These are phyloP conservation scores for Prionailurus viverrinus DNA, from an alignment of 2,113 vertebrate species.

Conservation along the genomic window DNA sequence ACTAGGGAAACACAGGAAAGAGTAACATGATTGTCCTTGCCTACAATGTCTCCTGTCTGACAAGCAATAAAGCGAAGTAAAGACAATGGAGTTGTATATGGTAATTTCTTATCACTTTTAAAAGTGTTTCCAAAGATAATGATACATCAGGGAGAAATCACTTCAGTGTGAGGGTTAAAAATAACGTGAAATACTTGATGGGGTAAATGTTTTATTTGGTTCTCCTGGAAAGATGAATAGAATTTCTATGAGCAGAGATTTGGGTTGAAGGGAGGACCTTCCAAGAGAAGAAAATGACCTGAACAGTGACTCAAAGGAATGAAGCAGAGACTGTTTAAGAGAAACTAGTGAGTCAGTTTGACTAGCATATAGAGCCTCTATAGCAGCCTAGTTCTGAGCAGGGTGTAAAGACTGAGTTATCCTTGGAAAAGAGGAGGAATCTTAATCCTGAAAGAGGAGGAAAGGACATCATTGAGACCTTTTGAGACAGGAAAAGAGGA, in stretches of 20 bases:
- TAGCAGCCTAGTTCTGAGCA: not conserved
- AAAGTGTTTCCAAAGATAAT: not conserved
- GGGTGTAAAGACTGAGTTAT: not conserved
- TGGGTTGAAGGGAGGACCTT: not conserved
- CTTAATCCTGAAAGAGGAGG: not conserved
- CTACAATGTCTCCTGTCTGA: not conserved
- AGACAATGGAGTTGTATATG: not conserved
- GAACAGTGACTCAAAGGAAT: not conserved
- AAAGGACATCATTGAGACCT: not conserved
- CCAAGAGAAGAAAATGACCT: not conserved
- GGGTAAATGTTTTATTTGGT: not conserved
- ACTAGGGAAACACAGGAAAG: not conserved
- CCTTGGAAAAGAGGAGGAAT: not conserved
- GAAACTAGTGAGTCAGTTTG: not conserved
- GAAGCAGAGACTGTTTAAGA: not conserved
- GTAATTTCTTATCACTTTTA: not conserved
- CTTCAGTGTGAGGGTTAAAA: not conserved
- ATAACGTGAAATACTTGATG: not conserved
- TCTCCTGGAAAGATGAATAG: conserved; percentile 1
- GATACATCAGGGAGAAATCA: not conserved
- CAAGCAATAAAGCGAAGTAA: not conserved
- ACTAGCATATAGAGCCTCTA: not conserved
- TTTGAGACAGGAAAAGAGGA: not conserved
- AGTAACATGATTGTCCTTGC: not conserved
- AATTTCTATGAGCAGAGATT: not conserved